Base-by-base conservation (phyloP, 2,113 vertebrate genomes). In the Eubucco bourcierii region DNA sequence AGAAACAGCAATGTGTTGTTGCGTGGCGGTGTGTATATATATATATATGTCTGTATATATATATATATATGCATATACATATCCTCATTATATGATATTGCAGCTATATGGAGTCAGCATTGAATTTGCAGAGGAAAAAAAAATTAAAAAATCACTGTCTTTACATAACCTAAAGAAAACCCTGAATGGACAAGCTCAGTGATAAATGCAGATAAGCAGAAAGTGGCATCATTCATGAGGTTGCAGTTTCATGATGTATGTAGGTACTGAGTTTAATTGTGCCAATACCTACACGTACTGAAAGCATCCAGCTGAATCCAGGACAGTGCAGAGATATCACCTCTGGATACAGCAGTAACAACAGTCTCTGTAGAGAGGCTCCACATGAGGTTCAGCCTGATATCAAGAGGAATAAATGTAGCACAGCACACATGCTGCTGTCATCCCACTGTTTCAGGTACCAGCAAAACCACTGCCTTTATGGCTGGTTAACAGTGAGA, bases 361-460 rank as follows among this genome's bases (percentile, higher is more conserved):
- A 5, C 1, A 9, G 37, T 11, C 58, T 41, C 80, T 29, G n/a
- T 4, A 60, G 31, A 67, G 44, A 72, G 9, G 20, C 72, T 65
- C 23, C 29, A 8, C 28, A 3, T 2, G 55, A 21, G 52, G 61
- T 55, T 75, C 59, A 44, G 66, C 6, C 63, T 64, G 67, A 3
- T 9, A 5, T 21, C 8, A 1, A 8, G 24, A 25, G 31, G 17
- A 1, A 8, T 21, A 25, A 33, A 17, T 0, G 33, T 13, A 83
- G 66, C 61, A 6, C 33, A 81, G 73, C 88, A 61, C 73, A 21
- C 6, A 3, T 0, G 25, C 64, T 70, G 44, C 6, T 20, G 1
- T 1, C 34, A 25, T 4, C 77, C 56, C 1, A 0, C 72, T 61
- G 28, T 15, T 39, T 29, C 77, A 53, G 53, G 46, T 33, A 70